Evolutionary conservation across 1,140 invertebrate genomes (phyloP).

Genomic region (Camponotus floridanus): DNA sequence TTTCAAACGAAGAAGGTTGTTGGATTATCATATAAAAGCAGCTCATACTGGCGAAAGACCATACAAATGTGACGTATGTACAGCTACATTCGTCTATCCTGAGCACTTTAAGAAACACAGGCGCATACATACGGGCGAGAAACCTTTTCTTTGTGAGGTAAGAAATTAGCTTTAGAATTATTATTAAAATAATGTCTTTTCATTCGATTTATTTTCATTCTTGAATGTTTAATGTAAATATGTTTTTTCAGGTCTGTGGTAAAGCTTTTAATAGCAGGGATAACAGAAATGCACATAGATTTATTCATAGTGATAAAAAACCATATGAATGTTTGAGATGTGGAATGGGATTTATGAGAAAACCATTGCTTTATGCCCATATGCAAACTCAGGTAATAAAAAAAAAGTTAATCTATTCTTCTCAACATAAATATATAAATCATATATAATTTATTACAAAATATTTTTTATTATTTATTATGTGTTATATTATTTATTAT

Average conservation of each 20-base stretch:
- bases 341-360: conserved; percentile 93
- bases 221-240: not conserved
- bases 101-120: conserved; percentile 94
- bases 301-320: conserved; percentile 94
- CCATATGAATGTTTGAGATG: conserved; percentile 94
- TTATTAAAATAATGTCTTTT: conserved; percentile 10
- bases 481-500: too few species aligned
- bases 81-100: conserved; percentile 93
- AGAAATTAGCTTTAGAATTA: conserved; percentile 20
- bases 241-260: conserved; percentile 90
- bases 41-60: conserved; percentile 93
- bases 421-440: too few species aligned
- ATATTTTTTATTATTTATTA: not conserved
- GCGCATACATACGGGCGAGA: conserved; percentile 92
- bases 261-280: conserved; percentile 94
- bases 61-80: conserved; percentile 91
- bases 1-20: conserved; percentile 91
- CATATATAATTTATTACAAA: not conserved
- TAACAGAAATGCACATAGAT: conserved; percentile 94
- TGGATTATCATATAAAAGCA: conserved; percentile 94
- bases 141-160: conserved; percentile 92
- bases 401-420: not conserved
- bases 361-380: conserved; percentile 92
- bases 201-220: not conserved
- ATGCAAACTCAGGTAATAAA: conserved; percentile 88